Evolutionary conservation across 2,888 invertebrate genomes (phyloP).

Genomic region (Sepiola atlantica): DNA sequence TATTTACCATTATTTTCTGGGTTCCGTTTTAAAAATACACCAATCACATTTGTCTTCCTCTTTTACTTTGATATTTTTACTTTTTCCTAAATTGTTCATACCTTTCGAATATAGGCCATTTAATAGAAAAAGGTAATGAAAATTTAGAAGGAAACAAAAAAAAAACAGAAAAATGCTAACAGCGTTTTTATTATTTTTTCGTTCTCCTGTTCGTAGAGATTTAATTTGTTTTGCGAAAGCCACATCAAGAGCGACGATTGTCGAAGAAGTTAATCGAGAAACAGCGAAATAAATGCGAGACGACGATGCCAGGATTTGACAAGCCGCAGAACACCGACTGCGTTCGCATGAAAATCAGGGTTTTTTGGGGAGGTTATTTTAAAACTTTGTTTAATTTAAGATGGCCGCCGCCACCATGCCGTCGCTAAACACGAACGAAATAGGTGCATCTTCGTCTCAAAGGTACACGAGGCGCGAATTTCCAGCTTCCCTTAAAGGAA

Average conservation of each 20-base stretch:
- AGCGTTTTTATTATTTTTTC: background rate
- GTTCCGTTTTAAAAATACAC: background rate
- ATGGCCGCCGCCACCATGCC: too few relatives aligned
- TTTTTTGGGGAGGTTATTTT: too few relatives aligned
- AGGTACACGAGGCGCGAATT: background rate
- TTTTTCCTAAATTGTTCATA: too few relatives aligned
- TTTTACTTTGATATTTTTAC: background rate
- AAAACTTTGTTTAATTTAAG: background rate
- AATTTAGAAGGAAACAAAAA: too few relatives aligned
- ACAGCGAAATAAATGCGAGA: background rate
- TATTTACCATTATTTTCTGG: too few relatives aligned
- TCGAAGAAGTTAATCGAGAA: background rate
- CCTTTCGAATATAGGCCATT: background rate
- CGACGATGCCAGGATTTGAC: background rate
- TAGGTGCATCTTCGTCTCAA: background rate
- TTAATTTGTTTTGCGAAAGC: background rate
- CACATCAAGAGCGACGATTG: background rate
- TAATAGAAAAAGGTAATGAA: background rate
- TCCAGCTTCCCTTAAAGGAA: background rate
- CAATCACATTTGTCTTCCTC: background rate
- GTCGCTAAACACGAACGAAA: background rate
- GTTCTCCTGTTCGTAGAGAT: background rate
- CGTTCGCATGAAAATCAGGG: background rate
- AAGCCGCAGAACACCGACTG: constrained; percentile 1
- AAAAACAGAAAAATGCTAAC: background rate